These are phyloP conservation scores for Brachionus rubens DNA, from an alignment of 1,140 invertebrate species.

Conservation along the genomic window DNA sequence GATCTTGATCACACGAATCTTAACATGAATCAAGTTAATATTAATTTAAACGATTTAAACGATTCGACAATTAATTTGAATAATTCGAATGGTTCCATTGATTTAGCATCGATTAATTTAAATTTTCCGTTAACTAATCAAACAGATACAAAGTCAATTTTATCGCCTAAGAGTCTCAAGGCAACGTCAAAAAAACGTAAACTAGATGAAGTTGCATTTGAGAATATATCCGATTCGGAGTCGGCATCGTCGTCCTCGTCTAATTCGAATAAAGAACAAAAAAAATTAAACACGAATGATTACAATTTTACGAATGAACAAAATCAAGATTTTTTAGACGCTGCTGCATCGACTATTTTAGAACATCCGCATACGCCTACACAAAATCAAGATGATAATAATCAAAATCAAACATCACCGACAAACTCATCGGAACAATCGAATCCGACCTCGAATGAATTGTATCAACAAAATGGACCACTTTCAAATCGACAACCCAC, in stretches of 20 bases:
- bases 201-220: not conserved
- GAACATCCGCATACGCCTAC: not conserved
- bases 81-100: slow-evolving; percentile 21
- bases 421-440: not conserved
- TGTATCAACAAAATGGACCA: not conserved
- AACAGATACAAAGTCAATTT: not conserved
- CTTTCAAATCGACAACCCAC: not conserved
- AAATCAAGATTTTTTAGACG: not conserved
- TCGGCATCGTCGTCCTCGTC: not conserved
- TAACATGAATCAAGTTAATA: not conserved
- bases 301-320: too few species aligned
- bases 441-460: slow-evolving; percentile 6
- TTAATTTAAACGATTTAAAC: slow-evolving; percentile 25
- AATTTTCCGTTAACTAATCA: not conserved
- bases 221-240: slow-evolving; percentile 31
- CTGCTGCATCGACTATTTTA: not conserved
- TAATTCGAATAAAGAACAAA: not conserved
- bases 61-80: slow-evolving; percentile 33
- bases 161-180: not conserved
- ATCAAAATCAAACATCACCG: not conserved
- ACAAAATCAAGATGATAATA: not conserved
- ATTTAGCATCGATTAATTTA: slow-evolving; percentile 7
- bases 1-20: slow-evolving; percentile 9
- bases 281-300: not conserved
- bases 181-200: slow-evolving; percentile 6